A percentile compares a stretch with the other conserved stretches of the same genome.
These are phyloP conservation scores for Microplitis deprimator DNA, from an alignment of 2,888 invertebrate genomes.

Conservation along the genomic window DNA sequence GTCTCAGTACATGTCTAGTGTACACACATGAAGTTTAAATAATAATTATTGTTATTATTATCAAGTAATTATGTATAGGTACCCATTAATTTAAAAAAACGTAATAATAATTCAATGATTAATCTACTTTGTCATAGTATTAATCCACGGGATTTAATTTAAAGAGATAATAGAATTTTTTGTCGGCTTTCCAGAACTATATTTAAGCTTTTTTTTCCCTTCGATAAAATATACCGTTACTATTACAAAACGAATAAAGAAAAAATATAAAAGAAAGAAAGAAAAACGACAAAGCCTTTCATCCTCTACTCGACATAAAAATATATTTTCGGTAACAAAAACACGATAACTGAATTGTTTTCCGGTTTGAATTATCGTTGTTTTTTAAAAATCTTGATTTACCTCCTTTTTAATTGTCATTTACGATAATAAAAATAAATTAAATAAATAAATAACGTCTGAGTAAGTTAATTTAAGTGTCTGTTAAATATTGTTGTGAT, in stretches of 20 bases:
- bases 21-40: too few relatives aligned
- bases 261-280: background rate
- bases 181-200: background rate
- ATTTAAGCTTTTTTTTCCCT: background rate
- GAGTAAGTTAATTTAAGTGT: background rate
- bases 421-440: background rate
- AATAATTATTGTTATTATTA: too few relatives aligned
- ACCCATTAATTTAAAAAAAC: too few relatives aligned
- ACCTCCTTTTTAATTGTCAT: background rate
- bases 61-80: too few relatives aligned
- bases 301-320: background rate
- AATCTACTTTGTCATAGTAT: background rate
- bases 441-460: background rate
- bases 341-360: background rate
- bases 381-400: background rate
- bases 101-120: too few relatives aligned
- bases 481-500: background rate
- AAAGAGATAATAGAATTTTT: background rate
- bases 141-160: background rate
- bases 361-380: background rate
- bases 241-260: background rate
- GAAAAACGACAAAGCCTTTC: background rate
- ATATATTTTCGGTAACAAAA: background rate
- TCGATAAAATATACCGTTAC: background rate
- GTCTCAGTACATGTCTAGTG: too few relatives aligned